Conservation (phyloP, 2,888 invertebrate species). For the Caenorhabditis panamensis region DNA sequence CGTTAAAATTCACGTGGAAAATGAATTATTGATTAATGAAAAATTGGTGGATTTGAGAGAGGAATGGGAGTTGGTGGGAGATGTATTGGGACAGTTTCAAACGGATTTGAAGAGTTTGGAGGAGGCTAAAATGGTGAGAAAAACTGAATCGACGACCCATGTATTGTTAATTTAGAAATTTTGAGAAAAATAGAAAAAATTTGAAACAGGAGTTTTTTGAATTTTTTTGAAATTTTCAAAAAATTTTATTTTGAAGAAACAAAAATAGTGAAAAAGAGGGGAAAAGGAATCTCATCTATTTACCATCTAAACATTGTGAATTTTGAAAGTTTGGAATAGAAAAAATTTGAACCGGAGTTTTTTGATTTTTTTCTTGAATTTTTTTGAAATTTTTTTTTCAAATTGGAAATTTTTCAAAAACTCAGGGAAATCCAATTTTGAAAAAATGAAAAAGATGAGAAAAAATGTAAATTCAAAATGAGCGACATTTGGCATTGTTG, state of each 20-base stretch:
- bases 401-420: background rate
- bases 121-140: conserved; percentile 86
- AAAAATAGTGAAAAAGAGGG: too few relatives aligned
- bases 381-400: background rate
- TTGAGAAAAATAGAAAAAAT: background rate
- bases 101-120: conserved; percentile 88
- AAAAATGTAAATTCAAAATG: too few relatives aligned
- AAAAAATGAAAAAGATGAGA: too few relatives aligned
- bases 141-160: background rate
- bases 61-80: conserved; percentile 97
- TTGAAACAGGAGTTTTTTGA: background rate
- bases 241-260: too few relatives aligned
- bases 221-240: too few relatives aligned
- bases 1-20: conserved; percentile 85
- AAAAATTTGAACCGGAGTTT: too few relatives aligned
- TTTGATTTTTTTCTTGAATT: too few relatives aligned
- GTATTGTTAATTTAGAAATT: background rate
- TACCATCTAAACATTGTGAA: too few relatives aligned
- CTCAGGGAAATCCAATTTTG: too few relatives aligned
- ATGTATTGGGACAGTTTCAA: conserved; percentile 90
- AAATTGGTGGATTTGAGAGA: conserved; percentile 87
- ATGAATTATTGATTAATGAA: conserved; percentile 85
- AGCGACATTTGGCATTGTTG: too few relatives aligned
- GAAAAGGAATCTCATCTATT: too few relatives aligned
- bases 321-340: too few relatives aligned